Base-by-base conservation (phyloP, 2,888 invertebrate genomes). In the Hirtodrosophila cameraria region DNA sequence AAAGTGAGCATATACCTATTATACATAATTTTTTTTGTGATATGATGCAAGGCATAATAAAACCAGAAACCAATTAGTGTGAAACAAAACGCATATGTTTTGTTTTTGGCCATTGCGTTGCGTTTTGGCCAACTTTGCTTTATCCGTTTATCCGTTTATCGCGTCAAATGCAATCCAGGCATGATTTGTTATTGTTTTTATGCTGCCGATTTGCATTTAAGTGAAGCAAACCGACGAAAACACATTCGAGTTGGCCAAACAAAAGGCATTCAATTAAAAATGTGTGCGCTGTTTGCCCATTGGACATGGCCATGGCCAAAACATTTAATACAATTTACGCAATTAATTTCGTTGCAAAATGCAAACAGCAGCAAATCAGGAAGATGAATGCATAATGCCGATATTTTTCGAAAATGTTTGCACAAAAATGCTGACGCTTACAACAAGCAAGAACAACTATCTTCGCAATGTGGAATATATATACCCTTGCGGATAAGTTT, bases 211-310 rank as follows among this genome's bases (percentile, higher is more conserved):
- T 70, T 49, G 71, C 55, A 61, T 70, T 71, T 61, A 54, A 59
- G 46, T 69, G 52, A 18, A 43, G 12, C 30, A 41, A 54, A 50
- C 8, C 9, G 31, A 49, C 33, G 54, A 59, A 59, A 59, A 46
- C 54, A 60, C 42, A 45, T 42, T 48, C 16, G 31, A 55, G 55
- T 27, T 42, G 65, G 54, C 28, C 65, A 76, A 76, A 81, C 71
- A 76, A 81, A 84, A 85, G 75, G 68, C 79, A 65, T 85, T 85
- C 82, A 81, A 81, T 81, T 81, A 81, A 85, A 81, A 79, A n/a
- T n/a, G n/a, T 76, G 55, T 66, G 55, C 73, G 49, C 66, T 69
- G 60, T 78, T 78, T 77, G 62, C 58, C n/a, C n/a, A n/a, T n/a
- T n/a, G n/a, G n/a, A n/a, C n/a, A n/a, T 66, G 53, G 57, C 48